Evolutionary conservation across 2,888 invertebrate species (phyloP), one percentile per base, ranked within the genome.

Genomic region (Campoplex nolae): DNA sequence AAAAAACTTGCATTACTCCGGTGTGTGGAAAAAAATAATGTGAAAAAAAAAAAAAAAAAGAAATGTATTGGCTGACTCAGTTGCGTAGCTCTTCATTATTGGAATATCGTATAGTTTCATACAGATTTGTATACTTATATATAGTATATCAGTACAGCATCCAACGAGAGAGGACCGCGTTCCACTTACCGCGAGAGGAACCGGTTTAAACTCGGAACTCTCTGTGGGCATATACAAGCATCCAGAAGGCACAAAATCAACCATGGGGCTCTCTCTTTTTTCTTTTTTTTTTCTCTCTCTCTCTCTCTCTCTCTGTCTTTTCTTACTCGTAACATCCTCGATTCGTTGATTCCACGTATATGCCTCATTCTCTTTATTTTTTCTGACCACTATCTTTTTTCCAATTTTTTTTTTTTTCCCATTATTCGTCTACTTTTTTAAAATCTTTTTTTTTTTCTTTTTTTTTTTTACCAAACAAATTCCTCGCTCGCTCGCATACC

Each of bases 111-210:
- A 80, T 70, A 70, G 81, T 84, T 80, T 76, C 48, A 54, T 38
- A 32, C 11, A 35, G 35, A n/a, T 28, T n/a, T 42, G 32, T 32
- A 76, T 56, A 35, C 11, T 9, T 18, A 45, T n/a, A 48, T 70
- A 58, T 51, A 51, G 23, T 23, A 38, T 68, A 84, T 58, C 48
- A 58, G 75, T 70, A 58, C 23, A 70, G 75, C 8, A 84, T 88
- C 83, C 77, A 79, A 58, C 71, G 48, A 45, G 80, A 58, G 58
- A 80, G 74, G 83, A 54, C 68, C 85, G 85, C 88, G 91, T 89
- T 91, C 91, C 88, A 91, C 89, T 90, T 90, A 88, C 86, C 77
- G 68, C 65, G 51, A 70, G 85, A 74, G 65, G 48, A 91, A 92
- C 90, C 90, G 90, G 90, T 90, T 91, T 89, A 83, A 87, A 87